These are phyloP conservation scores for Drosophila persimilis DNA, from an alignment of 1,140 invertebrate genomes.

Conservation along the genomic window DNA sequence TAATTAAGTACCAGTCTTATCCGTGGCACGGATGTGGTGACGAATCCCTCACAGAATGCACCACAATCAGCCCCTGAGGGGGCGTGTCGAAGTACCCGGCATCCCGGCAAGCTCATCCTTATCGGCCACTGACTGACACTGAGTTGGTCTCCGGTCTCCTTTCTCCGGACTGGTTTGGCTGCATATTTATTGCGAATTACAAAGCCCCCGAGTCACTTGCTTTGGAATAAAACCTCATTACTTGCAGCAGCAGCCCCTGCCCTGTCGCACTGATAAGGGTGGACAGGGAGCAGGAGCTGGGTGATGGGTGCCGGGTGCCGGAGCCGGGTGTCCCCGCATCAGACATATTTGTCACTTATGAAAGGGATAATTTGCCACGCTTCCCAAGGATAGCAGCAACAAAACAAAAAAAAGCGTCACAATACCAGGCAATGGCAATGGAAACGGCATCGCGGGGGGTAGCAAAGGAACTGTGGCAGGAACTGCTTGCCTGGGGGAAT, in stretches of 20 bases:
- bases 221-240: slow-evolving; percentile 72
- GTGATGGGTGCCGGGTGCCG: neutral
- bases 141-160: neutral
- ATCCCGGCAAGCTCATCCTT: slow-evolving; percentile 10
- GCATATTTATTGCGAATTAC: slow-evolving; percentile 81
- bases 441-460: neutral
- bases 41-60: no score
- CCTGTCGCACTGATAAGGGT: slow-evolving; percentile 57
- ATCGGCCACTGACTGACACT: neutral
- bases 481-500: slow-evolving; percentile 6
- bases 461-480: slow-evolving; percentile 29
- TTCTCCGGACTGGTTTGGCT: slow-evolving; percentile 30
- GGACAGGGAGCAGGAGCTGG: slow-evolving; percentile 1
- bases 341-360: slow-evolving; percentile 75
- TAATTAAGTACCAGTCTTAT: slow-evolving; percentile 39
- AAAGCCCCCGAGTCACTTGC: slow-evolving; percentile 38
- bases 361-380: slow-evolving; percentile 78
- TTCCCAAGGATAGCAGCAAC: slow-evolving; percentile 46
- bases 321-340: neutral
- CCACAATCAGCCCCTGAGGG: neutral
- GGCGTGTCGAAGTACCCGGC: neutral
- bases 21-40: slow-evolving; percentile 15
- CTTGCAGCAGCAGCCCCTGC: slow-evolving; percentile 60
- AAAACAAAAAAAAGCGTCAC: slow-evolving; percentile 4
- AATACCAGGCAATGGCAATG: slow-evolving; percentile 16